phyloP scores from a whole-genome alignment of 2,797 vertebrate genomes.

The Pteropus rufus region DNA sequence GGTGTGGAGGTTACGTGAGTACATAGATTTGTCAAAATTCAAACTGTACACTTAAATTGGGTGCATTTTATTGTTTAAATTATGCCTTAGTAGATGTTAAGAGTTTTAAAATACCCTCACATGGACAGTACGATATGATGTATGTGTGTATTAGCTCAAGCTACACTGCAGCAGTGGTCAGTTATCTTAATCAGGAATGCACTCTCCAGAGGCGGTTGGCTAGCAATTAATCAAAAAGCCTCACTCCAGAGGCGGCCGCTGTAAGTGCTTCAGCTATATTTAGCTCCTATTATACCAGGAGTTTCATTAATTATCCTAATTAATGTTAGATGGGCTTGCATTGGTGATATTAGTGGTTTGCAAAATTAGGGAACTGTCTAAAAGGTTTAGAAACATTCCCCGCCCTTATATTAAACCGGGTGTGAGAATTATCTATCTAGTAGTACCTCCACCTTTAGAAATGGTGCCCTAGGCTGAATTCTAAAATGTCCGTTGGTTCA shows the following conservation, averaged over 20 bases:
- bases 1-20: not conserved
- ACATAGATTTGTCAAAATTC: not conserved
- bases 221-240: slow-evolving; percentile 68
- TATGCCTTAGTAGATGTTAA: slow-evolving; percentile 13
- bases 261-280: slow-evolving; percentile 60
- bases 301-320: slow-evolving; percentile 71
- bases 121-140: slow-evolving; percentile 2
- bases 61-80: slow-evolving; percentile 33
- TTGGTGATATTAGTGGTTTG: slow-evolving; percentile 30
- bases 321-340: slow-evolving; percentile 17
- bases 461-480: not conserved
- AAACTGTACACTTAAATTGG: not conserved
- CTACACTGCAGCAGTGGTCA: slow-evolving; percentile 25
- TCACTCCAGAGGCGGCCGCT: slow-evolving; percentile 9
- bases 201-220: slow-evolving; percentile 48
- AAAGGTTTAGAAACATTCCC: slow-evolving; percentile 13
- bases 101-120: not conserved
- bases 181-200: slow-evolving; percentile 59
- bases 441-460: not conserved
- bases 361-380: not conserved
- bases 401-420: not conserved
- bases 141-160: slow-evolving; percentile 6
- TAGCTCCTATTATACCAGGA: slow-evolving; percentile 45
- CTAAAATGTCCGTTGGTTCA: not conserved
- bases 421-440: slow-evolving; percentile 13